phyloP scores from a whole-genome alignment of 2,797 vertebrate genomes.

The Falco biarmicus region DNA sequence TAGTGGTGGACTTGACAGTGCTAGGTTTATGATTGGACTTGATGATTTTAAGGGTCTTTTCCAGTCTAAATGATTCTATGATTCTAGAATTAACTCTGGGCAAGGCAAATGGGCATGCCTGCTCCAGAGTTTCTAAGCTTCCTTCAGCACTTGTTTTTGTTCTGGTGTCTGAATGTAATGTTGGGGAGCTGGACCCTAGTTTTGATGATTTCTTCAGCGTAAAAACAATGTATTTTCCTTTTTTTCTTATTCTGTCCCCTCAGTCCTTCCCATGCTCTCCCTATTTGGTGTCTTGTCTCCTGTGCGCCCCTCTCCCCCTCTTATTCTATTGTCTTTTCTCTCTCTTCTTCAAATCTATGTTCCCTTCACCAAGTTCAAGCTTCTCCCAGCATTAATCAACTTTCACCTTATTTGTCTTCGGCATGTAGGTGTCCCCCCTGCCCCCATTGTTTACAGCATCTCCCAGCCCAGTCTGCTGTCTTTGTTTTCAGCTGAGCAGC shows the following conservation, averaged over 20 bases:
- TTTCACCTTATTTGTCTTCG: not conserved
- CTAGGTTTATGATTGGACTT: no score
- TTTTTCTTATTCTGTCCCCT: not conserved
- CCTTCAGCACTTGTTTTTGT: not conserved
- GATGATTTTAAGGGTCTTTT: not conserved
- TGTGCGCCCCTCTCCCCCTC: no score
- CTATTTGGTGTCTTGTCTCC: not conserved
- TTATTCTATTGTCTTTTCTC: not conserved
- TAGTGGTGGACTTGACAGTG: no score
- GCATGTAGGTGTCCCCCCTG: not conserved
- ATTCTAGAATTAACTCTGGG: not conserved
- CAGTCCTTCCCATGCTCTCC: not conserved
- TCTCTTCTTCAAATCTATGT: not conserved
- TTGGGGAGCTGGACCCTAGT: not conserved
- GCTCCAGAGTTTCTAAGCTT: not conserved
- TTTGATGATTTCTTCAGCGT: not conserved
- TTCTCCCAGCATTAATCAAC: not conserved
- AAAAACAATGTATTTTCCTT: not conserved
- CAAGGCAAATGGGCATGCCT: not conserved
- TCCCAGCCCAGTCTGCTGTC: not conserved
- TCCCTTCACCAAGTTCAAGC: not conserved
- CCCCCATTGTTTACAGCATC: not conserved
- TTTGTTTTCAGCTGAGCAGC: not conserved
- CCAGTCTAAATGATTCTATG: not conserved
- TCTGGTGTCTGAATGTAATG: not conserved